Percentiles rank a stretch among this genome's conserved stretches.
Evolutionary conservation across 2,888 invertebrate species (phyloP).

Genomic region (Heliconius erato): DNA sequence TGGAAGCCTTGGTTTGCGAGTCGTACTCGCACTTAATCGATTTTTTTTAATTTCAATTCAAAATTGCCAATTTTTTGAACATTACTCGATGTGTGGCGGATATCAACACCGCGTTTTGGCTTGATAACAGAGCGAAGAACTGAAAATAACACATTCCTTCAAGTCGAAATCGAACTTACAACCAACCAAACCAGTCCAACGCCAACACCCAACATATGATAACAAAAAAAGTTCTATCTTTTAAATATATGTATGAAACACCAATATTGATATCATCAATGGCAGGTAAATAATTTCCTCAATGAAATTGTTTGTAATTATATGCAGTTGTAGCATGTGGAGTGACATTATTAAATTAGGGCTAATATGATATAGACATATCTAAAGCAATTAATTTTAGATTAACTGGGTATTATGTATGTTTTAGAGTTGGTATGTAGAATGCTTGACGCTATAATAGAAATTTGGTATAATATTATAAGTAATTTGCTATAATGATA

Average conservation of each 20-base stretch:
- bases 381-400: slow-evolving; percentile 8
- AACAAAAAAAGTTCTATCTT: background rate
- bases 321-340: background rate
- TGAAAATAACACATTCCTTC: too few relatives aligned
- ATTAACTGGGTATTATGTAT: background rate
- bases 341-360: slow-evolving; percentile 14
- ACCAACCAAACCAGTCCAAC: too few relatives aligned
- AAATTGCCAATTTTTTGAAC: too few relatives aligned
- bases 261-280: background rate
- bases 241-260: background rate
- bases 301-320: slow-evolving; percentile 2
- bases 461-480: background rate
- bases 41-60: too few relatives aligned
- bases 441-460: background rate
- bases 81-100: too few relatives aligned
- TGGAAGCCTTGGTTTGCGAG: too few relatives aligned
- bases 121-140: background rate
- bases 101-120: background rate
- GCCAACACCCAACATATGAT: background rate
- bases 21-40: too few relatives aligned
- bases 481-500: background rate
- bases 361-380: background rate
- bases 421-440: background rate
- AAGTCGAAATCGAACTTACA: too few relatives aligned
- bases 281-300: background rate